Base-by-base conservation (phyloP, 1,140 invertebrate species). In the Pissodes strobi region DNA sequence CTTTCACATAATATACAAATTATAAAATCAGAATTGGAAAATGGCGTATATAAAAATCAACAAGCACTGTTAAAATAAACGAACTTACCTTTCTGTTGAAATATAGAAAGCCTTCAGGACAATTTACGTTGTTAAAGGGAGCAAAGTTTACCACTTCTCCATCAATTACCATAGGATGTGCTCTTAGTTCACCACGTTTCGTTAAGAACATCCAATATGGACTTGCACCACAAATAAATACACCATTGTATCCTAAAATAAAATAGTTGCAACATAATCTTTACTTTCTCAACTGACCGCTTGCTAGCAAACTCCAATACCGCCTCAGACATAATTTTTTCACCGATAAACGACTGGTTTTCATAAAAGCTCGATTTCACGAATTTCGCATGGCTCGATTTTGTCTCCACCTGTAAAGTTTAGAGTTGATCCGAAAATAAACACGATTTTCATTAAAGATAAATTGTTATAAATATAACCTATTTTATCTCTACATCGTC, bases 51-150 rank as follows among this genome's bases (percentile, higher is more conserved):
- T n/a, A n/a, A n/a, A n/a, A n/a, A n/a, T n/a, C n/a, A n/a, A n/a
- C n/a, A n/a, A 23, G 23, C 15, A 22, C 15, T 22, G 48, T 66
- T 59, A 41, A 67, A 49, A 57, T 45, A 48, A 68, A 39, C 21
- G 43, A 45, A 67, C 61, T 23, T 75, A 92, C 92, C 82, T 91
- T 88, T 73, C 84, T 85, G 72, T 95, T 97, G 74, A 97, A 97
- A 76, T 98, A 98, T 0, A 99, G 79, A 78, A 98, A 98, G 2
- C 96, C 97, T 79, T 95, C 89, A 1, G 91, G 91, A 80, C 96
- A 99, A 79, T 98, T 98, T 45, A 96, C 85, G 79, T 99, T 99
- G 77, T 98, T 93, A 77, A 99, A 99, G 19, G 93, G 86, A 0
- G 96, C 91, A 81, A 99, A 98, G 68, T 89, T 90, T 10, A 86